Evolutionary conservation across 2,888 invertebrate species (phyloP), one percentile per base, ranked within the genome.

Genomic region (Fragum whitleyi): DNA sequence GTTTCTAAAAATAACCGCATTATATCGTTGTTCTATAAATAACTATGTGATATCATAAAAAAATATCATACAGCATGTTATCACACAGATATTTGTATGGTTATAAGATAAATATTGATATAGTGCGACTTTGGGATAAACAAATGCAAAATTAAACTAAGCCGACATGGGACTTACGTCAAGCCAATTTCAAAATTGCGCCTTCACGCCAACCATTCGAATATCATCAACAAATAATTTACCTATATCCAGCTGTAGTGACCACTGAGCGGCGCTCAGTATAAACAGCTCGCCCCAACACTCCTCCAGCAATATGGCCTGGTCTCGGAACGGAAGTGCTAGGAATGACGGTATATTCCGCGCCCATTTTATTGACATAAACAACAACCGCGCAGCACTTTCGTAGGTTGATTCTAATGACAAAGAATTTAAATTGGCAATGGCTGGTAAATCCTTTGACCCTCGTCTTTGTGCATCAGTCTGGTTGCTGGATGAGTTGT

Each of bases 261-360:
- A 95, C 96, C 96, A 96, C 91, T 97, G 97, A 0, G 97, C 96
- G 11, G 97, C 97, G 39, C 97, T 97, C 14, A 97, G 93, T 0
- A 97, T 95, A 92, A 97, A 97, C 5, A 97, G 94, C 92, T 97
- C 97, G 89, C 96, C 96, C 97, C 97, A 97, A 39, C 96, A 96
- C 91, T 96, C 96, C 90, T 96, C 96, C 72, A 97, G 94, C 53
- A 97, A 95, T 70, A 95, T 95, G 0, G 96, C 95, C 92, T 97
- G 97, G 89, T 97, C 97, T 67, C 95, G 93, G 86, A 95, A 96
- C 0, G 96, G 95, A 72, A 96, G 94, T 95, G 96, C 96, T 21
- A 96, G 94, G 92, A 97, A 97, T 0, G 96, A 96, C 0, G 96
- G 96, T 69, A 97, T 96, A 69, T 96, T 96, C 86, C 96, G 95